Evolutionary conservation across 2,888 invertebrate genomes (phyloP).

Genomic region (Timema podura): DNA sequence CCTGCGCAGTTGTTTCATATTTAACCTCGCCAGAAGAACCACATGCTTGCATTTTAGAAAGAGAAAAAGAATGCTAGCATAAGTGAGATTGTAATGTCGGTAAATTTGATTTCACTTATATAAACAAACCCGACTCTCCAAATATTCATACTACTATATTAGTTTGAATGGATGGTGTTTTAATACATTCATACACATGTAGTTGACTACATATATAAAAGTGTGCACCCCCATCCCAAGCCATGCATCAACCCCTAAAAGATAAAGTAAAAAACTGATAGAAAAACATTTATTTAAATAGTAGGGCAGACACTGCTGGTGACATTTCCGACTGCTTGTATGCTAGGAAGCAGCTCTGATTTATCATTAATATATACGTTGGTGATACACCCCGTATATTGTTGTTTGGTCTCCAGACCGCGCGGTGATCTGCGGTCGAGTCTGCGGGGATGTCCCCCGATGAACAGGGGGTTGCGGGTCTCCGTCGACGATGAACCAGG

Average conservation of each 20-base stretch:
- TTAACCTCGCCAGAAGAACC: too few species aligned
- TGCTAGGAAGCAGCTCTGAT: constrained; percentile 48
- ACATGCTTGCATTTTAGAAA: too few species aligned
- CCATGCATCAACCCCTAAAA: neutral
- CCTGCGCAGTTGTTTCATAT: too few species aligned
- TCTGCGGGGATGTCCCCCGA: constrained; percentile 78
- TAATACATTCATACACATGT: too few species aligned
- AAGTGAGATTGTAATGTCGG: too few species aligned
- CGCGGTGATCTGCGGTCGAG: constrained; percentile 46
- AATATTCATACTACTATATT: too few species aligned
- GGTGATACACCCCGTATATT: constrained; percentile 76
- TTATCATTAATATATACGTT: constrained; percentile 62
- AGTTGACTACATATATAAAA: too few species aligned
- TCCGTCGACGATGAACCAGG: constrained; percentile 64
- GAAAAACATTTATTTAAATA: constrained; percentile 48
- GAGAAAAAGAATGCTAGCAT: too few species aligned
- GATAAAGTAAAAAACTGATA: neutral
- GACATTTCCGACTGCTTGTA: constrained; percentile 67
- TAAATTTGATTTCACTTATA: too few species aligned
- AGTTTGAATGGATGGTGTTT: too few species aligned
- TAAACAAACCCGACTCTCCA: too few species aligned
- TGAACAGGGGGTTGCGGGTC: constrained; percentile 79
- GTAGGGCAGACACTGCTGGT: constrained; percentile 75
- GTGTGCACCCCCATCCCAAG: too few species aligned
- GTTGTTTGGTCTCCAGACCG: constrained; percentile 66